Evolutionary conservation across 1,140 invertebrate genomes (phyloP), one percentile per base, ranked within the genome.

Genomic region (Sipha flava): DNA sequence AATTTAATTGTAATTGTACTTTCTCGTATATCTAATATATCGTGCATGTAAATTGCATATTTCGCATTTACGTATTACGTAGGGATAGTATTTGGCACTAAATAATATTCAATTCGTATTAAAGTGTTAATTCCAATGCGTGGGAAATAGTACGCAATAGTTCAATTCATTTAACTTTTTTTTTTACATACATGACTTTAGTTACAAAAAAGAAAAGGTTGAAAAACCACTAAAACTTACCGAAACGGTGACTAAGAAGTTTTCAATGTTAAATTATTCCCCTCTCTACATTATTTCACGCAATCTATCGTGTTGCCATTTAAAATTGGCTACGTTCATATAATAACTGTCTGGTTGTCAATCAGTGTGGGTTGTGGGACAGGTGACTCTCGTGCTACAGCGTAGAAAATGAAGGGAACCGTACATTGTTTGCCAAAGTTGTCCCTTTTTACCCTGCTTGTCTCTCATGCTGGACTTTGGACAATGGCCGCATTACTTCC

Each of bases 401-500:
- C n/a, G 23, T 45, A 43, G 64, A 23, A 14, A 23, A 43, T 18
- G 21, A 23, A 26, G 21, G 6, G 2, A 7, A 29, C 64, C 26
- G n/a, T 9, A 34, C 49, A 77, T 77, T 77, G 73, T 77, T 77
- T 77, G 73, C 73, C 73, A 77, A 77, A 77, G 73, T 77, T 77
- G 21, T 6, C 49, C 47, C 52, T n/a, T 34, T 14, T 14, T 16
- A 23, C 49, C 47, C 73, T 34, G 73, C 12, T 31, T 18, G 26
- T 77, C 52, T 77, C 73, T 29, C 66, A 29, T 21, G 52, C 31
- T 23, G 73, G 73, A 77, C 73, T 59, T 57, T 77, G 73, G 52
- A 77, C 73, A 77, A 77, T 77, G 73, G 73, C 31, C 73, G 52
- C 73, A 77, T 77, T 77, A 77, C 73, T 77, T 77, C 73, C 73